Percentiles rank a stretch among this genome's conserved stretches.
Conservation (phyloP, 2,888 invertebrate species). For the Chorisops tibialis region DNA sequence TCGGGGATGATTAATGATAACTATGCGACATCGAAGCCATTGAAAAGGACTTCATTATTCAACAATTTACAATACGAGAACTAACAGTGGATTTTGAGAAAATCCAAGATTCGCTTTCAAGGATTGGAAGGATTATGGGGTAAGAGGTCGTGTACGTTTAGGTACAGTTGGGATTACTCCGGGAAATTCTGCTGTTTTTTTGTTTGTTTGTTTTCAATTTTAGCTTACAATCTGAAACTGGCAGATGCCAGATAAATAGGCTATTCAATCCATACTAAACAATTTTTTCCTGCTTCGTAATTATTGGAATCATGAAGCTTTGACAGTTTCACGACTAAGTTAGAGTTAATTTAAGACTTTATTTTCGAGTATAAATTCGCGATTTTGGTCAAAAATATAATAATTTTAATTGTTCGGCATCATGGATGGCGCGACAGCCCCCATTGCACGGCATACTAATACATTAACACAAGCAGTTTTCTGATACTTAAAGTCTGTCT, state of each 20-base stretch:
- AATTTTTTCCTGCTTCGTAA: no score
- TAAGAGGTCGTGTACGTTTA: background rate
- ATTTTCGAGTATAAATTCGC: background rate
- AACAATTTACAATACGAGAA: background rate
- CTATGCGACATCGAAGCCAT: background rate
- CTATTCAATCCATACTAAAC: no score
- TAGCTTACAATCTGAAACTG: background rate
- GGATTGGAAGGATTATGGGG: background rate
- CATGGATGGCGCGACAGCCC: no score
- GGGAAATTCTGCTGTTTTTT: background rate
- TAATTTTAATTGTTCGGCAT: no score
- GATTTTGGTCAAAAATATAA: no score
- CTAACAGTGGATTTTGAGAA: background rate
- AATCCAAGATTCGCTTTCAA: background rate
- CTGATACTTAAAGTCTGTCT: constrained; percentile 10
- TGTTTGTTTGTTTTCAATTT: background rate
- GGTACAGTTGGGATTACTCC: no score
- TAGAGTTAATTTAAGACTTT: background rate
- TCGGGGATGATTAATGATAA: background rate
- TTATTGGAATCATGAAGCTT: background rate
- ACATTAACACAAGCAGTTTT: no score
- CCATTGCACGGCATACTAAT: no score
- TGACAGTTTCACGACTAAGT: background rate
- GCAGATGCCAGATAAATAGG: no score
- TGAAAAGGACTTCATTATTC: background rate